phyloP scores from a whole-genome alignment of 2,797 vertebrate genomes.

The Sphenopsis melanotis region DNA sequence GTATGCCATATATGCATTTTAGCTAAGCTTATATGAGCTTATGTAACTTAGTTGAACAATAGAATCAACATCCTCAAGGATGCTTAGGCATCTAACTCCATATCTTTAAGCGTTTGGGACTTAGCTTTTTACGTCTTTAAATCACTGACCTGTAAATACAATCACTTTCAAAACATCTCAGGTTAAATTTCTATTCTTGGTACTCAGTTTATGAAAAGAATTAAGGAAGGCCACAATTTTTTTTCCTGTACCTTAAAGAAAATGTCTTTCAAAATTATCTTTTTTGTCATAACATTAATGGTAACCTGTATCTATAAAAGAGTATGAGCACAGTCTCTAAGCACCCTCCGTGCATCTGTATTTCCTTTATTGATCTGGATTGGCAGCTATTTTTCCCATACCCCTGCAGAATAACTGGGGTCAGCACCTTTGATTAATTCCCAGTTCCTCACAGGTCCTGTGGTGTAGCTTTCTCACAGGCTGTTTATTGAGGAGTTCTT shows the following conservation, averaged over 20 bases:
- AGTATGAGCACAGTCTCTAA: neutral
- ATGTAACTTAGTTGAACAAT: neutral
- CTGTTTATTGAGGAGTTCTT: neutral
- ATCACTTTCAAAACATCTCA: neutral
- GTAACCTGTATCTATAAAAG: neutral
- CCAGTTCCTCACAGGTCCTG: neutral
- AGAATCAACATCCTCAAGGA: neutral
- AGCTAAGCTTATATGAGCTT: neutral
- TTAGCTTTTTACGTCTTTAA: neutral
- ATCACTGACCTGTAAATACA: neutral
- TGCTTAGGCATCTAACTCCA: neutral
- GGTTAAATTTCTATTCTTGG: neutral
- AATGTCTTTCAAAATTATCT: neutral
- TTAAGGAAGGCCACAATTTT: neutral
- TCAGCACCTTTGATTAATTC: neutral
- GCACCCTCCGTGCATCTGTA: neutral
- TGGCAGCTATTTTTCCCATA: neutral
- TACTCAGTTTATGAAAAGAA: neutral
- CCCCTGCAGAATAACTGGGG: neutral
- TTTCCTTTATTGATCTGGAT: neutral
- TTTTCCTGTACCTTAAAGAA: neutral
- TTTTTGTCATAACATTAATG: neutral
- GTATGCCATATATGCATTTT: neutral
- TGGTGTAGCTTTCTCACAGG: neutral
- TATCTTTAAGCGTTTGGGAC: neutral